phyloP scores from a whole-genome alignment of 2,113 vertebrate species.

The Gallinago paraguaiae region DNA sequence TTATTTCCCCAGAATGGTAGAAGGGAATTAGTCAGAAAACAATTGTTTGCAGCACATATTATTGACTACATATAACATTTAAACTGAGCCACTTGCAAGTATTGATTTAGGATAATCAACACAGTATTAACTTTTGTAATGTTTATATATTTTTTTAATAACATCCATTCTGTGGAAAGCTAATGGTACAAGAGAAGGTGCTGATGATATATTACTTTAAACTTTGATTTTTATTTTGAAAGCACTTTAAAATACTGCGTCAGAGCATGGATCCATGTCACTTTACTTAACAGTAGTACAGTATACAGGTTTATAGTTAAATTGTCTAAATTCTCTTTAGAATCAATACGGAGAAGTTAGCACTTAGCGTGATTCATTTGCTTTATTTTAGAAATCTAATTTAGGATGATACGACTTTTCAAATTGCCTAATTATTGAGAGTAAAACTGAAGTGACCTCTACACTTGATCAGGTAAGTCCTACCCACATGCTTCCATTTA shows the following conservation, averaged over 20 bases:
- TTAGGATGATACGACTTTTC: neutral
- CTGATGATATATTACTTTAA: neutral
- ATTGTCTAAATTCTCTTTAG: neutral
- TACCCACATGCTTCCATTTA: neutral
- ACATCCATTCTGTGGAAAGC: neutral
- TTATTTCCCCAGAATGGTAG: neutral
- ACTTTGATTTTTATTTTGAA: neutral
- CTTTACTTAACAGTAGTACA: neutral
- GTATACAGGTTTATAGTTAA: neutral
- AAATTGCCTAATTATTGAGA: neutral
- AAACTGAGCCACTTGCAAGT: neutral
- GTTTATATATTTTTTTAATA: neutral
- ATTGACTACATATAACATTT: neutral
- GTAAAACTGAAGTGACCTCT: neutral
- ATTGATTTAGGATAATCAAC: neutral
- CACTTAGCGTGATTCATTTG: neutral
- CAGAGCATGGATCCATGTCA: neutral
- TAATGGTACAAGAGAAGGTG: neutral
- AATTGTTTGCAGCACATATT: neutral
- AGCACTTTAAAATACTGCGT: neutral
- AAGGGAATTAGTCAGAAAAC: neutral
- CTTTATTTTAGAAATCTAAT: neutral
- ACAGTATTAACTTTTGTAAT: neutral
- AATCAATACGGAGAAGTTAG: fast-evolving
- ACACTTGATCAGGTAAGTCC: neutral